Evolutionary conservation across 2,113 vertebrate species (phyloP).

Genomic region (Corydoras maculifer): DNA sequence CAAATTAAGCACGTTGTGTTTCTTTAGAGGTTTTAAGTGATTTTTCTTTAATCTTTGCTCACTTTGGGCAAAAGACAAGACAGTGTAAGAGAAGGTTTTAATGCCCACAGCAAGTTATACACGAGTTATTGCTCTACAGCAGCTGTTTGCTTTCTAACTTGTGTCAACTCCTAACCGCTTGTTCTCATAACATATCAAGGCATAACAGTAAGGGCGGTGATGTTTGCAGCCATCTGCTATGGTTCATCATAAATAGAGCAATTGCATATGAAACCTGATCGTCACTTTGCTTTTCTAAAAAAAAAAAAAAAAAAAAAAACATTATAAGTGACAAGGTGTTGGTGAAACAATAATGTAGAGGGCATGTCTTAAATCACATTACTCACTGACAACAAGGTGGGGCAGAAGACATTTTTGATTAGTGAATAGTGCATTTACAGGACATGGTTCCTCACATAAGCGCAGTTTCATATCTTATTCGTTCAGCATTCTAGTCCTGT

Average conservation of each 20-base stretch:
- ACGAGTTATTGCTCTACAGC: background rate
- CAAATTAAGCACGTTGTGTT: too few relatives aligned
- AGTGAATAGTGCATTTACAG: background rate
- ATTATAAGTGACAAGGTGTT: too few relatives aligned
- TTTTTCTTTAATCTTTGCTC: too few relatives aligned
- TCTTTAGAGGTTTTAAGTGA: too few relatives aligned
- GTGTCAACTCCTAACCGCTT: slow-evolving; percentile 11
- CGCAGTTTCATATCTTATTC: background rate
- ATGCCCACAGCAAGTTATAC: too few relatives aligned
- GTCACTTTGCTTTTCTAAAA: too few relatives aligned
- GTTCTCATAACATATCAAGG: slow-evolving; percentile 7
- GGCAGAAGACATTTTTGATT: background rate
- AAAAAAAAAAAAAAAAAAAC: too few relatives aligned
- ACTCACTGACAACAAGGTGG: background rate
- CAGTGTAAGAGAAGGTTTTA: too few relatives aligned
- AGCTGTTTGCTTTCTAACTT: slow-evolving; percentile 6
- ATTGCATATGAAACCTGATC: too few relatives aligned
- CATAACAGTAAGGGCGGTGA: background rate
- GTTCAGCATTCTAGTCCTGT: background rate
- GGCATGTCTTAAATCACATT: background rate
- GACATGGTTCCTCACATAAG: background rate
- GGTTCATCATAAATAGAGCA: too few relatives aligned
- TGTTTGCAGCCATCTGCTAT: too few relatives aligned
- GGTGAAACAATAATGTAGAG: background rate
- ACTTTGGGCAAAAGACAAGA: too few relatives aligned